A percentile compares a stretch with the other conserved stretches of the same genome.
These are phyloP conservation scores for Danionella dracula DNA, from an alignment of 2,797 vertebrate genomes.

Conservation along the genomic window DNA sequence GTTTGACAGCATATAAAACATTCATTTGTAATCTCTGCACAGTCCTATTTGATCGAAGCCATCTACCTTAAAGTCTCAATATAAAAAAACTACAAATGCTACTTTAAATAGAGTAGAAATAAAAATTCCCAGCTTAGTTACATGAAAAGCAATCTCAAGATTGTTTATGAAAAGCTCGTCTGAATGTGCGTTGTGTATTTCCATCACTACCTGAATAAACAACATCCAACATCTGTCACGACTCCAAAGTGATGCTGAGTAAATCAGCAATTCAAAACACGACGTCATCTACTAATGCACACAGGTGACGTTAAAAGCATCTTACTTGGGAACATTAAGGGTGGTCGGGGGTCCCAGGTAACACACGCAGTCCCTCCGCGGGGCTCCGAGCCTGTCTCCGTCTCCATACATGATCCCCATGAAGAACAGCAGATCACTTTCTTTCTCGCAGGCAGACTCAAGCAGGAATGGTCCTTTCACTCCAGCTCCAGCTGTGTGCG, in stretches of 20 bases:
- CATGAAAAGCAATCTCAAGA: too few relatives aligned
- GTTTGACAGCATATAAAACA: too few relatives aligned
- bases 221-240: not conserved
- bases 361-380: conserved; percentile 72
- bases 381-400: conserved; percentile 66
- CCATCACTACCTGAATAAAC: not conserved
- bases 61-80: too few relatives aligned
- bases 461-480: conserved; percentile 46
- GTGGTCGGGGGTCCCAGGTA: conserved; percentile 72
- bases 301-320: conserved; percentile 30
- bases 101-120: too few relatives aligned
- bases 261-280: not conserved
- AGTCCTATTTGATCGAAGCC: too few relatives aligned
- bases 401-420: conserved; percentile 68
- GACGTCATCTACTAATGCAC: not conserved
- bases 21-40: too few relatives aligned
- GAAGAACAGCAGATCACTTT: conserved; percentile 37
- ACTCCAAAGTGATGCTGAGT: not conserved
- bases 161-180: too few relatives aligned
- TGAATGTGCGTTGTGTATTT: not conserved
- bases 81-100: too few relatives aligned
- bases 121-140: too few relatives aligned
- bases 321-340: conserved; percentile 75
- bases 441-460: conserved; percentile 13
- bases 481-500: conserved; percentile 47